These are phyloP conservation scores for Agrochola macilenta DNA, from an alignment of 2,888 invertebrate genomes.

Conservation along the genomic window DNA sequence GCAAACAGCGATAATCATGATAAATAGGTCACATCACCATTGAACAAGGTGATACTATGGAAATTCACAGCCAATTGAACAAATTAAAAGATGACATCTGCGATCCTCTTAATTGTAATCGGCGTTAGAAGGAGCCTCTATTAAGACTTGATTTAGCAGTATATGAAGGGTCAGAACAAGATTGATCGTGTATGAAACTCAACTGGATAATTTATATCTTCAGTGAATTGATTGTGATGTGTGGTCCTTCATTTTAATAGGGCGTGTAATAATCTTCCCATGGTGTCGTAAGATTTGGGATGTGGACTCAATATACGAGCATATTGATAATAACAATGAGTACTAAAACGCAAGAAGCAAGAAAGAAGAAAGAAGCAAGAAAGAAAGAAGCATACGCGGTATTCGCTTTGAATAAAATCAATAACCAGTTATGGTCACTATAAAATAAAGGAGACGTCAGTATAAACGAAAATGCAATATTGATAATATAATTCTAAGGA, in stretches of 20 bases:
- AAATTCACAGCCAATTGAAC: conserved; percentile 71
- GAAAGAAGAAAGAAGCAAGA: too few species aligned
- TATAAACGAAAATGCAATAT: conserved; percentile 31
- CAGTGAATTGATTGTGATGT: conserved; percentile 44
- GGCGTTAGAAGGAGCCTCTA: conserved; percentile 54
- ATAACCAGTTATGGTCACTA: neutral
- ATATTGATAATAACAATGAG: neutral
- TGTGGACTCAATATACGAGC: neutral
- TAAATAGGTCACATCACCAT: conserved; percentile 77
- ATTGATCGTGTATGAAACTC: conserved; percentile 59
- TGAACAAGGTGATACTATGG: conserved; percentile 52
- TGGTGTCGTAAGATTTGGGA: conserved; percentile 23
- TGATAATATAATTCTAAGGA: conserved; percentile 14
- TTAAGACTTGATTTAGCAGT: conserved; percentile 62
- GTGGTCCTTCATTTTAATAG: conserved; percentile 52
- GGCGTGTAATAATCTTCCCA: conserved; percentile 31
- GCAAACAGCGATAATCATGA: conserved; percentile 74
- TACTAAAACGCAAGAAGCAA: conserved; percentile 4
- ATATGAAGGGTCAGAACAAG: conserved; percentile 56
- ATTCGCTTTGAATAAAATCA: conserved; percentile 1
- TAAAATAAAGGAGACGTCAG: neutral
- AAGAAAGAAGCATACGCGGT: neutral
- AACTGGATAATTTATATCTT: conserved; percentile 56
- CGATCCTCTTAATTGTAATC: conserved; percentile 63
- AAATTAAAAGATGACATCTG: conserved; percentile 70